phyloP scores from a whole-genome alignment of 2,113 vertebrate genomes.

The Notarius lentiginosus region DNA sequence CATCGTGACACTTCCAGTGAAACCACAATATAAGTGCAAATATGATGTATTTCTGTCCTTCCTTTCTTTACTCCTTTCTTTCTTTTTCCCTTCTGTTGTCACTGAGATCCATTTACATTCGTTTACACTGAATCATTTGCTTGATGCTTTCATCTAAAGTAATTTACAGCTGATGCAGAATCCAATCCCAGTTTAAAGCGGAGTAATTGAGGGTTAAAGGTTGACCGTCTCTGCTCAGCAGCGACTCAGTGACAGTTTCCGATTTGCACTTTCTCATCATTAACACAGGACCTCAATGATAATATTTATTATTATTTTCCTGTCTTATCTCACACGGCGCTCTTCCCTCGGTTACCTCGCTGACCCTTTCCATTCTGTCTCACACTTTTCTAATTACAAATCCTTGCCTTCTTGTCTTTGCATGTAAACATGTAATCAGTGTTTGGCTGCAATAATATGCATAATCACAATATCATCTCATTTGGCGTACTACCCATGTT shows the following conservation, averaged over 20 bases:
- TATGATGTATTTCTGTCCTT: not conserved
- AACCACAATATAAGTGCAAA: not conserved
- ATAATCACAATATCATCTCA: constrained; percentile 21
- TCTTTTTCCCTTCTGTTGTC: not conserved
- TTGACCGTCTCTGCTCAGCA: not conserved
- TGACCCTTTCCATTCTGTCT: no score
- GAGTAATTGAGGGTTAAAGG: not conserved
- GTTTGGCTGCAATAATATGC: constrained; percentile 12
- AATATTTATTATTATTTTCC: not conserved
- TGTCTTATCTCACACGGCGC: not conserved
- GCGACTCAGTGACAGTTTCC: not conserved
- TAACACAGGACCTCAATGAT: not conserved
- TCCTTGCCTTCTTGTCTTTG: not conserved
- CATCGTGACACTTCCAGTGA: not conserved
- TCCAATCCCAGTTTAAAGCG: not conserved
- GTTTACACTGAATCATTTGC: not conserved
- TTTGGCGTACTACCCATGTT: not conserved
- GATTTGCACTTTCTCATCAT: not conserved
- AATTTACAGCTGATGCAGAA: not conserved
- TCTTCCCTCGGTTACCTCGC: not conserved
- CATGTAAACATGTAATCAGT: constrained; percentile 23
- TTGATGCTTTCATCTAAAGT: not conserved
- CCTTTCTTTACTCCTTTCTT: not conserved
- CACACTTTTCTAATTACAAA: not conserved
- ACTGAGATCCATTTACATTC: not conserved